phyloP scores from a whole-genome alignment of 2,888 invertebrate species.

The Agrochola circellaris region DNA sequence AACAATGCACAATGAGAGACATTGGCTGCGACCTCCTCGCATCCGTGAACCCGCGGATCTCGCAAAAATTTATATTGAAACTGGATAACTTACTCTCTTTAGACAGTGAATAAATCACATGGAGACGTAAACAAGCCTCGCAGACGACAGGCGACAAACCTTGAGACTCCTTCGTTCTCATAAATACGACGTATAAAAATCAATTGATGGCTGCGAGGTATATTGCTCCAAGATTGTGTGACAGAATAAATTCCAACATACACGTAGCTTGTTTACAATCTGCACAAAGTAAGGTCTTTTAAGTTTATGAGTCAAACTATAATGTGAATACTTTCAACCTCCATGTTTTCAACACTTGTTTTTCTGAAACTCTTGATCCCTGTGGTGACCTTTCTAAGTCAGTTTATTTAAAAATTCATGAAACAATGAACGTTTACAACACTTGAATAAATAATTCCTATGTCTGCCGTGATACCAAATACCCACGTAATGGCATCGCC shows the following conservation, averaged over 20 bases:
- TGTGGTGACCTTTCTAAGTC: conserved; percentile 52
- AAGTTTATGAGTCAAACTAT: conserved; percentile 27
- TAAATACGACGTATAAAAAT: conserved; percentile 72
- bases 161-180: conserved; percentile 69
- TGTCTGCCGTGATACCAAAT: conserved; percentile 71
- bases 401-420: conserved; percentile 52
- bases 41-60: conserved; percentile 78
- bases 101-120: conserved; percentile 55
- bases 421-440: conserved; percentile 60
- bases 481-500: conserved; percentile 81
- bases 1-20: conserved; percentile 87
- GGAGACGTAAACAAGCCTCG: conserved; percentile 67
- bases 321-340: conserved; percentile 33
- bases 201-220: conserved; percentile 69
- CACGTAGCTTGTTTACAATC: conserved; percentile 40
- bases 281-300: conserved; percentile 22
- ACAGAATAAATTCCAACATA: conserved; percentile 37
- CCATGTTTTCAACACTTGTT: conserved; percentile 37
- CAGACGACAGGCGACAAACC: conserved; percentile 67
- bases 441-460: conserved; percentile 67
- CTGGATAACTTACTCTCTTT: conserved; percentile 48
- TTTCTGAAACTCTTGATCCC: conserved; percentile 26
- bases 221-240: conserved; percentile 51
- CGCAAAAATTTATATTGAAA: conserved; percentile 43
- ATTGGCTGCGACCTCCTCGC: conserved; percentile 82